Evolutionary conservation across 2,113 vertebrate genomes (phyloP).

Genomic region (Cyprinodon brontotheroides): DNA sequence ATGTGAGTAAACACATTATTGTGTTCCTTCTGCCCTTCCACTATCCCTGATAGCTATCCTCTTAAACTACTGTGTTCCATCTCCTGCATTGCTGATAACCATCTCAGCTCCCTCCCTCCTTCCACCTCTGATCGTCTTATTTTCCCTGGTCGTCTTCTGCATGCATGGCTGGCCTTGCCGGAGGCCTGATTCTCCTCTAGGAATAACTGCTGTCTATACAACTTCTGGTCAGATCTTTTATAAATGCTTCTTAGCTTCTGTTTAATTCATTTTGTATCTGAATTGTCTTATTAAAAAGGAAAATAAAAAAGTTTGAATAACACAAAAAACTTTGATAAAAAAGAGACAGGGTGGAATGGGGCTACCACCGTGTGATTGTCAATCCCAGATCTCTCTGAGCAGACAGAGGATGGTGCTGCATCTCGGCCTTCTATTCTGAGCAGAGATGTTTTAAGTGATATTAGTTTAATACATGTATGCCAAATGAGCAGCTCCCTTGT

Average conservation of each 20-base stretch:
- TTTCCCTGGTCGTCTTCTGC: background rate
- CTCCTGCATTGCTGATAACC: constrained; percentile 7
- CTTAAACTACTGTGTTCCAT: constrained; percentile 1
- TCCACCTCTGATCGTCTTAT: background rate
- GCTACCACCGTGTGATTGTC: background rate
- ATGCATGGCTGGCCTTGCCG: constrained; percentile 39
- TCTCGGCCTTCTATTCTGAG: background rate
- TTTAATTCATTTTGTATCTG: background rate
- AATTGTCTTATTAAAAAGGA: background rate
- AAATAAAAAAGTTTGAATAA: background rate
- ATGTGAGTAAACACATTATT: background rate
- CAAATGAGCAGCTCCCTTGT: no score
- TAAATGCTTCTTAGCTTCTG: background rate
- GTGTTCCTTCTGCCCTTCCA: background rate
- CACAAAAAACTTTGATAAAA: background rate
- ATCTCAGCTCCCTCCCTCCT: constrained; percentile 1
- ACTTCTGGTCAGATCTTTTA: constrained; percentile 15
- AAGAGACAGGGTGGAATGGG: background rate
- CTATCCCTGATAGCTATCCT: background rate
- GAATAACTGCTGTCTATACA: constrained; percentile 16
- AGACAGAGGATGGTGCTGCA: background rate
- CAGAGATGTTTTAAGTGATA: background rate
- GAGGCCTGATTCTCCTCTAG: constrained; percentile 33
- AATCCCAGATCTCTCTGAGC: background rate
- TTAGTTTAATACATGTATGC: background rate